These are phyloP conservation scores for Geotrupes spiniger DNA, from an alignment of 2,888 invertebrate genomes.

Conservation along the genomic window DNA sequence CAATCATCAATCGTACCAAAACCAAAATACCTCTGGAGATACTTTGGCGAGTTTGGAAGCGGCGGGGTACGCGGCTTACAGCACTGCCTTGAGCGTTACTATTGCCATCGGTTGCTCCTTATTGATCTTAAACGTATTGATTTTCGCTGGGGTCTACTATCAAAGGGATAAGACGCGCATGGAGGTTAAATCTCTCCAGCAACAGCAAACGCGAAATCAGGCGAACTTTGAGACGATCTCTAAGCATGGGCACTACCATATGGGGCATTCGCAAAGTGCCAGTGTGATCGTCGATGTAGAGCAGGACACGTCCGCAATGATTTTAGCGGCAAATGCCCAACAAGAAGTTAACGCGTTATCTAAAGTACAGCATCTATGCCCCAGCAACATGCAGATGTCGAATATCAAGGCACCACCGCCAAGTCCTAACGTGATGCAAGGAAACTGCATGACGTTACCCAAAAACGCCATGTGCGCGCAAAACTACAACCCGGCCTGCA, in stretches of 20 bases:
- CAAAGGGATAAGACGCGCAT: conserved; percentile 74
- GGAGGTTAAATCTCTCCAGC: conserved; percentile 75
- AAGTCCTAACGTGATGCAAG: conserved; percentile 56
- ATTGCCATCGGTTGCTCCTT: conserved; percentile 80
- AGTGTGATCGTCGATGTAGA: conserved; percentile 83
- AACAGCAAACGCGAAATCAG: conserved; percentile 69
- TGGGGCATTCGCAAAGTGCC: conserved; percentile 73
- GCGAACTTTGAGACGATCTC: conserved; percentile 70
- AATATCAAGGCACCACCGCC: conserved; percentile 61
- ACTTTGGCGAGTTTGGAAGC: conserved; percentile 77
- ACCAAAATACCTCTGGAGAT: conserved; percentile 66
- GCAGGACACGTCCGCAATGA: conserved; percentile 62
- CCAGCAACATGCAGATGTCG: conserved; percentile 49
- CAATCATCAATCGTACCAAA: conserved; percentile 55
- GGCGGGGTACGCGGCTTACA: conserved; percentile 73
- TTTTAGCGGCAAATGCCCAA: conserved; percentile 57
- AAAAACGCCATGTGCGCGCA: conserved; percentile 50
- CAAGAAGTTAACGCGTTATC: conserved; percentile 54
- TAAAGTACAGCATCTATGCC: conserved; percentile 56
- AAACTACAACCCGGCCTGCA: conserved; percentile 47
- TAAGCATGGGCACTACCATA: conserved; percentile 77
- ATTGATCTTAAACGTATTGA: conserved; percentile 75
- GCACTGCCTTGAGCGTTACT: conserved; percentile 73
- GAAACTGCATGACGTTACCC: conserved; percentile 51
- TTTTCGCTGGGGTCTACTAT: conserved; percentile 83